A percentile compares a stretch with the other conserved stretches of the same genome.
These are phyloP conservation scores for Xestia ashworthii DNA, from an alignment of 2,888 invertebrate species.

Conservation along the genomic window DNA sequence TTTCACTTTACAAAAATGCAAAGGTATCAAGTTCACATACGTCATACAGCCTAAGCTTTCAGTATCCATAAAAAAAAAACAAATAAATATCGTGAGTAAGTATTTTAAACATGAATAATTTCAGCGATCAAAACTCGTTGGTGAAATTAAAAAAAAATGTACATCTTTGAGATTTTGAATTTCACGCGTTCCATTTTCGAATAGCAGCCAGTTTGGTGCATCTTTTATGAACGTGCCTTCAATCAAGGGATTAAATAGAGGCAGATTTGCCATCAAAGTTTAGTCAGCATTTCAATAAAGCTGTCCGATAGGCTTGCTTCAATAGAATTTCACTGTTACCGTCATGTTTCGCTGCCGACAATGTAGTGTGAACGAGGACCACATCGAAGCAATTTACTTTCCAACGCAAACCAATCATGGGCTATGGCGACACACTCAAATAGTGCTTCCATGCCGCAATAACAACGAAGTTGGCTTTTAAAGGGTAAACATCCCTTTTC, in stretches of 20 bases:
- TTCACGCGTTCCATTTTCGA: constrained; percentile 29
- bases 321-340: constrained; percentile 50
- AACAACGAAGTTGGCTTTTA: constrained; percentile 23
- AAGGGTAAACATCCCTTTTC: constrained; percentile 24
- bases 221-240: neutral
- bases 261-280: constrained; percentile 21
- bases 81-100: no score
- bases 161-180: neutral
- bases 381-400: constrained; percentile 86
- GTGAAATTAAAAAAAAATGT: neutral
- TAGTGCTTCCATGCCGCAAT: constrained; percentile 47
- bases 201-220: neutral
- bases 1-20: neutral
- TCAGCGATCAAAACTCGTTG: neutral
- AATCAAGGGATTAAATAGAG: neutral
- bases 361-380: constrained; percentile 61
- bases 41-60: neutral
- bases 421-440: constrained; percentile 59
- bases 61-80: neutral
- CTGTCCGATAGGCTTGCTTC: constrained; percentile 20
- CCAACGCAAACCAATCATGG: constrained; percentile 86
- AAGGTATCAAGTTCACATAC: neutral
- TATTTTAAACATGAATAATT: neutral
- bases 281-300: constrained; percentile 21
- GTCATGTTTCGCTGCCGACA: constrained; percentile 30